These are phyloP conservation scores for Lamprologus tigripictilis DNA, from an alignment of 2,113 vertebrate species.

Conservation along the genomic window DNA sequence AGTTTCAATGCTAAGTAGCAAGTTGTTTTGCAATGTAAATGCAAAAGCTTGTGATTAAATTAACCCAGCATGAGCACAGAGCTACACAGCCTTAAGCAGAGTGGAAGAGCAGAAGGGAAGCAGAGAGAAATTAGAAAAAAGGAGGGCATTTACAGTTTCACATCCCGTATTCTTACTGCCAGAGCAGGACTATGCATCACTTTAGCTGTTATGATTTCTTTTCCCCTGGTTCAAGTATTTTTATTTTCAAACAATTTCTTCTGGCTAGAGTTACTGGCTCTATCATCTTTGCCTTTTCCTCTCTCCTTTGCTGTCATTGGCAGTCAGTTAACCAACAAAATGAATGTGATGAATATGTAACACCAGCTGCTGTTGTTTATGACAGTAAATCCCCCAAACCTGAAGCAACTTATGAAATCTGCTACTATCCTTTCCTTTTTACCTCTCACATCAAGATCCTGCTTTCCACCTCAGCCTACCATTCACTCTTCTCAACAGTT, in stretches of 20 bases:
- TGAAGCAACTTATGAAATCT: neutral
- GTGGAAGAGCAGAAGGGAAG: neutral
- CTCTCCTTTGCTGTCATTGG: constrained; percentile 3
- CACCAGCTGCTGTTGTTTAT: constrained; percentile 64
- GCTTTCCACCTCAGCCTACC: neutral
- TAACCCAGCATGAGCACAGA: constrained; percentile 8
- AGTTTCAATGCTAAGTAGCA: constrained; percentile 7
- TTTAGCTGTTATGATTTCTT: neutral
- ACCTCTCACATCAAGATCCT: neutral
- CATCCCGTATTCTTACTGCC: neutral
- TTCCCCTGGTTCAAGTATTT: neutral
- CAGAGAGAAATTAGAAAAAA: neutral
- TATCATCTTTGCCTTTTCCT: neutral
- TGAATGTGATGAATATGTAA: constrained; percentile 59
- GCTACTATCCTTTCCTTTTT: neutral
- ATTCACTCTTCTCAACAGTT: neutral
- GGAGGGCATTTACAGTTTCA: neutral
- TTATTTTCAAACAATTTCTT: neutral
- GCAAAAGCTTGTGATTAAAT: constrained; percentile 54
- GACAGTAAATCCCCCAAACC: constrained; percentile 38
- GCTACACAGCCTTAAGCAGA: neutral
- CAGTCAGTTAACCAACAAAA: constrained; percentile 31
- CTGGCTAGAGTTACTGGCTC: neutral
- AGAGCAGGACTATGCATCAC: neutral
- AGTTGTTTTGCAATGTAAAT: constrained; percentile 61